A percentile compares a stretch with the other conserved stretches of the same genome.
Evolutionary conservation across 2,888 invertebrate genomes (phyloP).

Genomic region (Monoplex corrugatus): DNA sequence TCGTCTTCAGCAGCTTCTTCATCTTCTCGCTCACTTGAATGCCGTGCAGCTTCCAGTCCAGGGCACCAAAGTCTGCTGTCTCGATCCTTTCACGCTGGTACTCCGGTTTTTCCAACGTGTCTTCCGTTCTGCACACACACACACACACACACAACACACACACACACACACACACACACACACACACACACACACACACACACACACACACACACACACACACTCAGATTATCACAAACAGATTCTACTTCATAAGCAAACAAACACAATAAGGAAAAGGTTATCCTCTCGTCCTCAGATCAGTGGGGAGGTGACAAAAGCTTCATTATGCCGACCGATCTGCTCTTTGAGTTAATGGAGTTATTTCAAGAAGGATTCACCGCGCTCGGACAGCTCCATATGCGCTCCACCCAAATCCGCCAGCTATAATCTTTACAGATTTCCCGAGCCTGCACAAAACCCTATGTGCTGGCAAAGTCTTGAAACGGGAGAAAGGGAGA

Average conservation of each 20-base stretch:
- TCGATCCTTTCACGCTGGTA: conserved; percentile 78
- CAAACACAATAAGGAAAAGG: neutral
- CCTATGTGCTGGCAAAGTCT: too few relatives aligned
- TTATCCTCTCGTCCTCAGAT: too few relatives aligned
- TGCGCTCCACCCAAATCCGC: too few relatives aligned
- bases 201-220: neutral
- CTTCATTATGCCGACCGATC: too few relatives aligned
- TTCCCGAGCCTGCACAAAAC: too few relatives aligned
- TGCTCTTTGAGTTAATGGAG: too few relatives aligned
- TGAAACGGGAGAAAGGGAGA: too few relatives aligned
- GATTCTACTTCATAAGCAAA: neutral
- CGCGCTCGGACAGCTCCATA: too few relatives aligned
- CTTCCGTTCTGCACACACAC: conserved; percentile 71
- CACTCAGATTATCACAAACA: neutral
- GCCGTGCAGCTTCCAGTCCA: conserved; percentile 78
- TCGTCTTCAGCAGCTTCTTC: conserved; percentile 66
- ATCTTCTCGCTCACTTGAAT: conserved; percentile 72
- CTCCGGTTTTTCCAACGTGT: conserved; percentile 74
- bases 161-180: neutral
- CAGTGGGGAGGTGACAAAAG: too few relatives aligned
- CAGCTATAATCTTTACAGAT: too few relatives aligned
- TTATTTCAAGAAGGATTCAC: too few relatives aligned
- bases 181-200: conserved; percentile 28
- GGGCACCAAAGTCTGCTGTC: conserved; percentile 77
- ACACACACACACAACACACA: neutral